phyloP scores from a whole-genome alignment of 2,797 vertebrate genomes.

The Lemur catta region DNA sequence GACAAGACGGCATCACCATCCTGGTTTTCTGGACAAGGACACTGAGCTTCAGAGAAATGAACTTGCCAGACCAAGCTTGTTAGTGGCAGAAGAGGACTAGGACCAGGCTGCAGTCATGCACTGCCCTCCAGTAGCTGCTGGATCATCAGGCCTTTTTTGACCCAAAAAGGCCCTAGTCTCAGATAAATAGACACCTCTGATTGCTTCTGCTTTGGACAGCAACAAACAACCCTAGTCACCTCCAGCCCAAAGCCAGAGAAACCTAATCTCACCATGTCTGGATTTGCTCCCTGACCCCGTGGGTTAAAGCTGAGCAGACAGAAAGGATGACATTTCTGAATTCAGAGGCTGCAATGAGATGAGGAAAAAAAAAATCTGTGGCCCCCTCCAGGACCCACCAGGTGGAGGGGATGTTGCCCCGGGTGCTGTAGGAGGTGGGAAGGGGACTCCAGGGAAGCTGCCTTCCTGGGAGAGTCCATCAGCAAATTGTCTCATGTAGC shows the following conservation, averaged over 20 bases:
- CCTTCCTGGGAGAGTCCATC: slow-evolving; percentile 75
- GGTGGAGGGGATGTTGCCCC: slow-evolving; percentile 66
- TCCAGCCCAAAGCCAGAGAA: slow-evolving; percentile 1
- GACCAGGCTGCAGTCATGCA: neutral
- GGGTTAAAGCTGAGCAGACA: slow-evolving; percentile 48
- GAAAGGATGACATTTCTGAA: slow-evolving; percentile 46
- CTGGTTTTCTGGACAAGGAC: neutral
- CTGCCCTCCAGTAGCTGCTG: neutral
- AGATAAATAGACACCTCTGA: slow-evolving; percentile 10
- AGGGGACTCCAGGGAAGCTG: slow-evolving; percentile 26
- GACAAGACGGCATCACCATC: neutral
- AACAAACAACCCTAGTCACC: neutral
- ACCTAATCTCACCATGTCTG: slow-evolving; percentile 29
- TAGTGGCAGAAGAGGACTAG: neutral
- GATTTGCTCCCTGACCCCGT: neutral
- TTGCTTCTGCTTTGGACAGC: slow-evolving; percentile 11
- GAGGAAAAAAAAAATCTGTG: slow-evolving; percentile 39
- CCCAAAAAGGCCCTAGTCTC: neutral
- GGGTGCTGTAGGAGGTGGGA: neutral
- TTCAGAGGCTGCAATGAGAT: slow-evolving; percentile 11
- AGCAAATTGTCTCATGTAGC: slow-evolving; percentile 84
- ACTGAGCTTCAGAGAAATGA: neutral
- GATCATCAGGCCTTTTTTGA: neutral
- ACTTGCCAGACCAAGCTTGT: neutral
- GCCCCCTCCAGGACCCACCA: slow-evolving; percentile 59